Evolutionary conservation across 2,888 invertebrate species (phyloP).

Genomic region (Yponomeuta malinellus): DNA sequence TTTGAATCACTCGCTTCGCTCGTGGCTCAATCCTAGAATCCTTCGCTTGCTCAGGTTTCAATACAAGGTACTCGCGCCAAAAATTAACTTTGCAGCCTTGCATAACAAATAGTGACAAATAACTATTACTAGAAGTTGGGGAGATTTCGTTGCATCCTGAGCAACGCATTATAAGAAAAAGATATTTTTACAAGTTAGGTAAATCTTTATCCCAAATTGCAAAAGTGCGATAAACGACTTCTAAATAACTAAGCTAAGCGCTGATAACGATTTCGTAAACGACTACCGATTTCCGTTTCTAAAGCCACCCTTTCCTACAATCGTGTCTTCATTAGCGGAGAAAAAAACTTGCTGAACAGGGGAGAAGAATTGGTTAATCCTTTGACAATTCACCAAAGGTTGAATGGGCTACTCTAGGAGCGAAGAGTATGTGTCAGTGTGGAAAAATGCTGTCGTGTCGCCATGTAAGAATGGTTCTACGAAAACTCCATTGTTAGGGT

Average conservation of each 20-base stretch:
- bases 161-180: no score
- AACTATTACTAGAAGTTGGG: no score
- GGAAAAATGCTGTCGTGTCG: neutral
- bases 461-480: constrained; percentile 1
- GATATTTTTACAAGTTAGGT: neutral
- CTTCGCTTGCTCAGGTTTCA: no score
- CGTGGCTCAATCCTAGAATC: no score
- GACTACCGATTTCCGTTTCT: constrained; percentile 6
- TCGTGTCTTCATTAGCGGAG: constrained; percentile 56
- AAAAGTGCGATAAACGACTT: neutral
- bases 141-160: no score
- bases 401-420: constrained; percentile 33
- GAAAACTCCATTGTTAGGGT: constrained; percentile 1
- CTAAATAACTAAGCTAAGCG: neutral
- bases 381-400: constrained; percentile 38
- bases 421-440: neutral
- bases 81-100: no score
- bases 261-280: neutral
- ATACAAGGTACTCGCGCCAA: no score
- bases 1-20: no score
- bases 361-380: constrained; percentile 52
- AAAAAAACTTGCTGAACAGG: constrained; percentile 35
- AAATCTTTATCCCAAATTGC: neutral
- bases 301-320: constrained; percentile 28
- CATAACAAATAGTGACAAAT: no score